phyloP scores from a whole-genome alignment of 2,888 invertebrate genomes.

The Merodon equestris region DNA sequence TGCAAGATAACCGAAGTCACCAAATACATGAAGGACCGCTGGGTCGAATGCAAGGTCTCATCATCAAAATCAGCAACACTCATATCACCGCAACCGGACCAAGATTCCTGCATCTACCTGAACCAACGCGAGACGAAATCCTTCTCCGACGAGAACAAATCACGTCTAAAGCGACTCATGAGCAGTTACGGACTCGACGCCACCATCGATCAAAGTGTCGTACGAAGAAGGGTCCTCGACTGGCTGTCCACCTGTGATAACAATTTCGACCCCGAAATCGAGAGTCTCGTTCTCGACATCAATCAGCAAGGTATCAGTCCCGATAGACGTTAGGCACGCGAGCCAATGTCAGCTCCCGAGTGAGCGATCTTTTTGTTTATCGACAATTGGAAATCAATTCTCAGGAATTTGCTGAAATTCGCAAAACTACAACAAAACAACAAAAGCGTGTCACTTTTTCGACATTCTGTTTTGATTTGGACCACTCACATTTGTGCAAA shows the following conservation, averaged over 20 bases:
- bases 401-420: slow-evolving; percentile 13
- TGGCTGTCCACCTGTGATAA: slow-evolving; percentile 83
- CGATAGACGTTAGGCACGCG: slow-evolving; percentile 13
- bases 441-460: slow-evolving; percentile 17
- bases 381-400: slow-evolving; percentile 46
- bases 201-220: slow-evolving; percentile 82
- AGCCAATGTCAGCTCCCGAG: slow-evolving; percentile 17
- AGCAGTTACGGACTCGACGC: slow-evolving; percentile 83
- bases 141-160: slow-evolving; percentile 81
- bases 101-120: slow-evolving; percentile 81
- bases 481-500: slow-evolving; percentile 50
- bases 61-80: slow-evolving; percentile 80
- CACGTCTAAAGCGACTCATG: slow-evolving; percentile 80
- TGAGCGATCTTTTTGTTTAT: not conserved
- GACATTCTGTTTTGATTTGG: slow-evolving; percentile 57
- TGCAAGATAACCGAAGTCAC: slow-evolving; percentile 81
- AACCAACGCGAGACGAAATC: slow-evolving; percentile 80
- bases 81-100: slow-evolving; percentile 76
- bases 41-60: slow-evolving; percentile 81
- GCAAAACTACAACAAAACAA: slow-evolving; percentile 6
- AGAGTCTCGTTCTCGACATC: slow-evolving; percentile 75
- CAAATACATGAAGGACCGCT: slow-evolving; percentile 82
- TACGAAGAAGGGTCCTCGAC: slow-evolving; percentile 83
- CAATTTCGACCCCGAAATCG: slow-evolving; percentile 76
- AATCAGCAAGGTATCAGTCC: slow-evolving; percentile 36